These are phyloP conservation scores for Caenorhabditis wallacei DNA, from an alignment of 2,888 invertebrate genomes.

Conservation along the genomic window DNA sequence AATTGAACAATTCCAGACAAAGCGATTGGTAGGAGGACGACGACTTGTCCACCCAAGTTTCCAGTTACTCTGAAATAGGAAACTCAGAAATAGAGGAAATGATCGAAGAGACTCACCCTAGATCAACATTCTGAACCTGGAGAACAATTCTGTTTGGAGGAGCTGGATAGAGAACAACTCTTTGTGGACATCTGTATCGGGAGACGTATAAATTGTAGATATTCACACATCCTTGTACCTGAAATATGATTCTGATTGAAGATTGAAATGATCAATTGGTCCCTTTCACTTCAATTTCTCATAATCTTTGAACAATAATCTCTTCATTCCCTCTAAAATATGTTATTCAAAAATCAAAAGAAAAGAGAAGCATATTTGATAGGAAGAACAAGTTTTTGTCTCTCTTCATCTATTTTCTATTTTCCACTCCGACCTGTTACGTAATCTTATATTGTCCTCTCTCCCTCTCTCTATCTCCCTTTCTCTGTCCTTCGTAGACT, in stretches of 20 bases:
- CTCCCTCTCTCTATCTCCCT: neutral
- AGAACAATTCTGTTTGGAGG: slow-evolving; percentile 80
- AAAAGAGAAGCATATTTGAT: slow-evolving; percentile 10
- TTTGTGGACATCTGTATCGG: slow-evolving; percentile 79
- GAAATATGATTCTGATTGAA: slow-evolving; percentile 28
- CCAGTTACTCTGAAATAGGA: slow-evolving; percentile 77
- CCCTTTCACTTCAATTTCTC: neutral
- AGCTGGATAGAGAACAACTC: slow-evolving; percentile 80
- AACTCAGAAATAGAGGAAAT: neutral
- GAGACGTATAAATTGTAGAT: slow-evolving; percentile 82
- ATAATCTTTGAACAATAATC: slow-evolving; percentile 11
- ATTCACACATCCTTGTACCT: slow-evolving; percentile 80
- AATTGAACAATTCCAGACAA: slow-evolving; percentile 80
- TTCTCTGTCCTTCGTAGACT: slow-evolving; percentile 14
- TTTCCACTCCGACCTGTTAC: slow-evolving; percentile 44
- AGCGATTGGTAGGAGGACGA: slow-evolving; percentile 79
- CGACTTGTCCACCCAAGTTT: slow-evolving; percentile 81
- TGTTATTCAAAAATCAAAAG: slow-evolving; percentile 33
- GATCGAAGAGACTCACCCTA: slow-evolving; percentile 70
- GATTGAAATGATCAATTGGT: neutral
- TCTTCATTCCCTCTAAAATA: neutral
- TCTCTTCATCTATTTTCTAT: slow-evolving; percentile 11
- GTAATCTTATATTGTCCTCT: slow-evolving; percentile 38
- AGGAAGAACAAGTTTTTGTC: slow-evolving; percentile 38
- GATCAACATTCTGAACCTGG: slow-evolving; percentile 80